Evolutionary conservation across 2,888 invertebrate species (phyloP), one percentile per base, ranked within the genome.

Genomic region (Euzophera pinguis): DNA sequence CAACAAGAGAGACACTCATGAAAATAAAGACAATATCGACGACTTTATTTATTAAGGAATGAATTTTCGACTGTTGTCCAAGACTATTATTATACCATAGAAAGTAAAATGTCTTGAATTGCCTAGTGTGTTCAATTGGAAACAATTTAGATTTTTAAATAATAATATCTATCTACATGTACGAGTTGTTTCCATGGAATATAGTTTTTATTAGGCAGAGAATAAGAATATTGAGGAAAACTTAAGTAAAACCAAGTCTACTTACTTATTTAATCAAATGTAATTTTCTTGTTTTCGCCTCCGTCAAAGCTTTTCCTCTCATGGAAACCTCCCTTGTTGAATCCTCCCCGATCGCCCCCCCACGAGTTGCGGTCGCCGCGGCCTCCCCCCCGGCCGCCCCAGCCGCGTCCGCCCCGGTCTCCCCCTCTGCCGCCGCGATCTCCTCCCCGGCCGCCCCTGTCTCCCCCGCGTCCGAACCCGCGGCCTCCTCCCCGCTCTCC

Each of bases 281-380:
- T 92, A 55, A 95, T 95, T 87, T 95, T 95, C 89, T 95, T 95
- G 79, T 95, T 95, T 80, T 89, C 86, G 49, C 91, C 81, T 54
- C 87, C 84, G 27, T 89, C 93, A 65, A 93, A 94, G 72, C 93
- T 93, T 71, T 92, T 92, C 69, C 93, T 92, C 69, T 92, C 92
- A 71, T 92, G 93, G 66, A 90, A 91, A 41, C 91, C 87, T n/a
- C 90, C 87, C 60, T 86, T 64, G 53, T 76, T 64, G 53, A 74
- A 73, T 3, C 79, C 71, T 54, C 82, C 61, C 59, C 81, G 66
- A 54, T 75, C 71, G 53, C 73, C 71, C 8, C 75, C 72, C 52
- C 88, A 60, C 4, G 60, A 60, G 45, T 60, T 73, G 35, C 85
- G 77, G 48, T 84, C 77, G 22, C 84, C 73, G 14, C 75, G 70